Evolutionary conservation across 2,888 invertebrate species (phyloP).

Genomic region (Dryadula phaetusa): DNA sequence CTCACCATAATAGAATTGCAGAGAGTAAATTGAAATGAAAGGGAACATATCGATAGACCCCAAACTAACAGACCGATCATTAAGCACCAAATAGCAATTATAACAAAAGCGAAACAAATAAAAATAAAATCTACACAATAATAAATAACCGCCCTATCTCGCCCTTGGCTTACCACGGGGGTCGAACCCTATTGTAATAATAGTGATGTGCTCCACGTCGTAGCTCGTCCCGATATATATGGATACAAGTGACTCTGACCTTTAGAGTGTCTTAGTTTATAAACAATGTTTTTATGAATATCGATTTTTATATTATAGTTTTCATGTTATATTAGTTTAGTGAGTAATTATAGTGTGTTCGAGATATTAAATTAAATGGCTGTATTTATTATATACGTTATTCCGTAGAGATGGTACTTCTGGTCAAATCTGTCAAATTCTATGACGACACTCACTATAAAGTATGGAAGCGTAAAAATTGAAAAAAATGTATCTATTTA

Average conservation of each 20-base stretch:
- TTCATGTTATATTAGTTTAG: constrained; percentile 5
- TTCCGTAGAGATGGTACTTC: too few species aligned
- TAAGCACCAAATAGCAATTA: constrained; percentile 68
- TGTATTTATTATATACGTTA: too few species aligned
- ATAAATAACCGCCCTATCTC: constrained; percentile 66
- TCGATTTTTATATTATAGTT: constrained; percentile 1
- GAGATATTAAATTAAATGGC: too few species aligned
- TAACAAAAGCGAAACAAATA: constrained; percentile 70
- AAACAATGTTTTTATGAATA: constrained; percentile 35
- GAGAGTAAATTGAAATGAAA: constrained; percentile 23
- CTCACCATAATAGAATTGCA: constrained; percentile 6
- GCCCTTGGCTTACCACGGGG: constrained; percentile 65
- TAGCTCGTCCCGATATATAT: constrained; percentile 57
- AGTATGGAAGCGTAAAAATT: too few species aligned
- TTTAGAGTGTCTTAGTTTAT: constrained; percentile 36
- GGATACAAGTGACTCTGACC: constrained; percentile 51
- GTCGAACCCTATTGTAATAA: constrained; percentile 57
- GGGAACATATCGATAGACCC: constrained; percentile 24
- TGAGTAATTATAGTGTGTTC: too few species aligned
- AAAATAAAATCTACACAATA: constrained; percentile 74
- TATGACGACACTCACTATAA: too few species aligned
- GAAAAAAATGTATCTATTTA: too few species aligned
- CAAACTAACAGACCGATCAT: constrained; percentile 58
- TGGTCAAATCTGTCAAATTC: too few species aligned
- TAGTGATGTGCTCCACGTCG: constrained; percentile 57